Evolutionary conservation across 2,888 invertebrate genomes (phyloP).

Genomic region (Siphonodentalium dalli): DNA sequence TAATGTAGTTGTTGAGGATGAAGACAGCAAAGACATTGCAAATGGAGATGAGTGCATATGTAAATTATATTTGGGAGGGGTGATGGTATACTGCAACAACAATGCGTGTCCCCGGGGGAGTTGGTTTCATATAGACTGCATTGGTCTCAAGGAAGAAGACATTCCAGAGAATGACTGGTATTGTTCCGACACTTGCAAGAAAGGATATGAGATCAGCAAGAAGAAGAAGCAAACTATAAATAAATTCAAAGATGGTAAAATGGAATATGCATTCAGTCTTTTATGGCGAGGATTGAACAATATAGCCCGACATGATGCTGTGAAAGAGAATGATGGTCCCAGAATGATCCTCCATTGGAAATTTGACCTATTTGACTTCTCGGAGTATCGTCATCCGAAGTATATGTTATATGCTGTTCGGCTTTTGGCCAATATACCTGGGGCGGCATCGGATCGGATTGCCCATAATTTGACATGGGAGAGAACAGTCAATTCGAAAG

Average conservation of each 20-base stretch:
- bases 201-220: neutral
- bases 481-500: conserved; percentile 10
- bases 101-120: neutral
- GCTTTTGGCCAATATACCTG: conserved; percentile 10
- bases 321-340: conserved; percentile 17
- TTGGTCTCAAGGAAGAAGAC: conserved; percentile 11
- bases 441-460: conserved; percentile 9
- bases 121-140: conserved; percentile 20
- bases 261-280: conserved; percentile 7
- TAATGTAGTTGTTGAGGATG: neutral
- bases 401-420: conserved; percentile 7
- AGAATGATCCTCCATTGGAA: conserved; percentile 14
- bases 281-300: conserved; percentile 10
- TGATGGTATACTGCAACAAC: conserved; percentile 8
- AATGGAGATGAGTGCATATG: conserved; percentile 1
- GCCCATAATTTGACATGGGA: conserved; percentile 4
- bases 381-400: conserved; percentile 9
- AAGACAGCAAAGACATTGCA: neutral
- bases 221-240: neutral
- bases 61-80: neutral
- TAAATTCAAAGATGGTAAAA: conserved; percentile 2
- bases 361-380: conserved; percentile 8
- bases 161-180: conserved; percentile 13
- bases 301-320: conserved; percentile 13
- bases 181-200: conserved; percentile 9